Conservation (phyloP, 2,888 invertebrate species). For the Habroteleia sp. region DNA sequence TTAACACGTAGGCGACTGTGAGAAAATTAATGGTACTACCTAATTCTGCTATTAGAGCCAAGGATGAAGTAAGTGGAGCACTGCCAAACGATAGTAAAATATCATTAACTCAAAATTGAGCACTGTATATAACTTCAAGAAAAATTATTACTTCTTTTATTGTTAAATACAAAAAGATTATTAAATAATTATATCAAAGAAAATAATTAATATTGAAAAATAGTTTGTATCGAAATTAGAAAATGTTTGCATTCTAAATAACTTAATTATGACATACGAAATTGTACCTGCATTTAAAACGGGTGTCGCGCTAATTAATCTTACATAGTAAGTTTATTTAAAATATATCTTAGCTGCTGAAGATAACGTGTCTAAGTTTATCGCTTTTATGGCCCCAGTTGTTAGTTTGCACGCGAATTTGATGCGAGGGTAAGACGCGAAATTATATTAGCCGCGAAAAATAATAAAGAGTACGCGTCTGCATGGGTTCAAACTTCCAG, state of each 20-base stretch:
- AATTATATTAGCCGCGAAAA: constrained; percentile 58
- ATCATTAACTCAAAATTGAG: constrained; percentile 43
- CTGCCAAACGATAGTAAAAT: constrained; percentile 54
- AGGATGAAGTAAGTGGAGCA: constrained; percentile 62
- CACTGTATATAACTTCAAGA: too few relatives aligned
- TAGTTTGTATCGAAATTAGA: too few relatives aligned
- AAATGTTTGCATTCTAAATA: too few relatives aligned
- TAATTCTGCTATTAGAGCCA: constrained; percentile 63
- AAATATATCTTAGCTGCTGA: constrained; percentile 19
- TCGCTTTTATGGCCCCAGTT: constrained; percentile 39
- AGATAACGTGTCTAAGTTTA: constrained; percentile 39
- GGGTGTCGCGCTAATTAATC: not conserved
- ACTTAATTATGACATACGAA: too few relatives aligned
- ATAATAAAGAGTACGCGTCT: constrained; percentile 49
- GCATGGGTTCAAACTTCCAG: constrained; percentile 53
- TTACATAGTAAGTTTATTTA: not conserved
- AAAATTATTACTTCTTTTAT: too few relatives aligned
- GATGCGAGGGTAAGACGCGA: constrained; percentile 34
- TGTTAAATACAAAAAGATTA: too few relatives aligned
- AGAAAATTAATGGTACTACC: constrained; percentile 54
- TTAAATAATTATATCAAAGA: too few relatives aligned
- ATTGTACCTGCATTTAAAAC: too few relatives aligned
- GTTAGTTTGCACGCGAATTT: constrained; percentile 9
- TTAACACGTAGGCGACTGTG: constrained; percentile 48
- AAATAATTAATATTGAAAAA: not conserved